Evolutionary conservation across 2,797 vertebrate species (phyloP).

Genomic region (Oryzias dopingdopingensis): DNA sequence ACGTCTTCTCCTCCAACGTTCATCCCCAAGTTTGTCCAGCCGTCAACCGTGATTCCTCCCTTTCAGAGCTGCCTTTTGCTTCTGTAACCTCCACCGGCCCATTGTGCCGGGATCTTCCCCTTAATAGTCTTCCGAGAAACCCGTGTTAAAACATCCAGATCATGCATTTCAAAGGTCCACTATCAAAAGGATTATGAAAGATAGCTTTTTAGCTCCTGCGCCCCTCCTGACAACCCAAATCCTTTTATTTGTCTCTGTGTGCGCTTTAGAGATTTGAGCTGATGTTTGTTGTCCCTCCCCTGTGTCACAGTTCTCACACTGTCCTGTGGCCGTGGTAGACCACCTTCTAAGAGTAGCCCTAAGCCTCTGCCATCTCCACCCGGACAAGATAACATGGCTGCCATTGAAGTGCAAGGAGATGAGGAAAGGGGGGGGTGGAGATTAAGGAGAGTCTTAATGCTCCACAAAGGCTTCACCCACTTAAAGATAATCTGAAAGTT

Average conservation of each 20-base stretch:
- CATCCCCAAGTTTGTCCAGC: neutral
- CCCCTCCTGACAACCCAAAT: slow-evolving; percentile 78
- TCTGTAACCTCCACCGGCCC: slow-evolving; percentile 50
- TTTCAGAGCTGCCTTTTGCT: slow-evolving; percentile 18
- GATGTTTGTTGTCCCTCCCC: slow-evolving; percentile 84
- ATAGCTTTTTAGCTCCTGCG: slow-evolving; percentile 82
- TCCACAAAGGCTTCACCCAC: slow-evolving; percentile 83
- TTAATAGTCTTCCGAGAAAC: slow-evolving; percentile 55
- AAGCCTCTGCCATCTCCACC: slow-evolving; percentile 75
- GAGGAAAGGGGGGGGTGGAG: slow-evolving; percentile 41
- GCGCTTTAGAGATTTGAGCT: slow-evolving; percentile 83
- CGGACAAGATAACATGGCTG: slow-evolving; percentile 80
- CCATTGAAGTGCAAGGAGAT: slow-evolving; percentile 79
- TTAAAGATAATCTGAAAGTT: slow-evolving; percentile 88
- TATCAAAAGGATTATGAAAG: slow-evolving; percentile 85
- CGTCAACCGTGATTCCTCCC: neutral
- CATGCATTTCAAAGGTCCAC: slow-evolving; percentile 83
- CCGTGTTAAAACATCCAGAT: slow-evolving; percentile 72
- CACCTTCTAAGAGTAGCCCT: slow-evolving; percentile 82
- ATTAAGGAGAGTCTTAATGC: slow-evolving; percentile 78
- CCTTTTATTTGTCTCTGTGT: slow-evolving; percentile 81
- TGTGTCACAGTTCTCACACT: slow-evolving; percentile 80
- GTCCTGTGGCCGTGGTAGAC: slow-evolving; percentile 74
- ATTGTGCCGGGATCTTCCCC: slow-evolving; percentile 31
- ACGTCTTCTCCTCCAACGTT: neutral